A percentile compares a stretch with the other conserved stretches of the same genome.
These are phyloP conservation scores for Gandaritis pyraliata DNA, from an alignment of 2,888 invertebrate species.

Conservation along the genomic window DNA sequence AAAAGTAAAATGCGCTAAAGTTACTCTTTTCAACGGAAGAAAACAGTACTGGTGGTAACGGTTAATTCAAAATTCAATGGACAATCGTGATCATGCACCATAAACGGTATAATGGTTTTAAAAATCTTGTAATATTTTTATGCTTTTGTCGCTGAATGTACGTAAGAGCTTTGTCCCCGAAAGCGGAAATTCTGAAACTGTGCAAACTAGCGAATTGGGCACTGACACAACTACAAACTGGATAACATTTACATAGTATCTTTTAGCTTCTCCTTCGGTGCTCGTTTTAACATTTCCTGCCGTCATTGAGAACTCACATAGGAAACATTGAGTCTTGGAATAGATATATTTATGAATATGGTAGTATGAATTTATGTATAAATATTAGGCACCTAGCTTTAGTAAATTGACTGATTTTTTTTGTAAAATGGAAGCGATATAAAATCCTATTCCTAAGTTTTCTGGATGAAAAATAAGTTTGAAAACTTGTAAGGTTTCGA, in stretches of 20 bases:
- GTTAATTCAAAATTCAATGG: no score
- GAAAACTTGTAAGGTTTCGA: no score
- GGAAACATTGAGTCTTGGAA: conserved; percentile 27
- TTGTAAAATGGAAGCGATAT: no score
- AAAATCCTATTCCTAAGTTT: no score
- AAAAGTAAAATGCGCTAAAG: neutral
- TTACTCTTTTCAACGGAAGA: neutral
- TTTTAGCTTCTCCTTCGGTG: conserved; percentile 39
- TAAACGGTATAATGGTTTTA: neutral
- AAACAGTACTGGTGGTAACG: neutral
- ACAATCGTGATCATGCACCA: neutral
- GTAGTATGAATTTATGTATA: conserved; percentile 4
- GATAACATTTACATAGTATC: conserved; percentile 50
- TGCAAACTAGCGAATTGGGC: conserved; percentile 48
- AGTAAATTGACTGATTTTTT: no score
- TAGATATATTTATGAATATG: conserved; percentile 17
- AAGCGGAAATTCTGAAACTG: conserved; percentile 40
- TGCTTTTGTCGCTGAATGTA: conserved; percentile 15
- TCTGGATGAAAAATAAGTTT: no score
- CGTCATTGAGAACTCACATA: conserved; percentile 41
- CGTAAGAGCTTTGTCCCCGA: conserved; percentile 33
- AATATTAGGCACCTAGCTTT: neutral
- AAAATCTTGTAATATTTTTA: neutral
- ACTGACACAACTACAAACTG: conserved; percentile 44
- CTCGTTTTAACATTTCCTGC: conserved; percentile 38